Evolutionary conservation across 2,797 vertebrate species (phyloP), one percentile per base, ranked within the genome.

Genomic region (Toxotes lorentzi): DNA sequence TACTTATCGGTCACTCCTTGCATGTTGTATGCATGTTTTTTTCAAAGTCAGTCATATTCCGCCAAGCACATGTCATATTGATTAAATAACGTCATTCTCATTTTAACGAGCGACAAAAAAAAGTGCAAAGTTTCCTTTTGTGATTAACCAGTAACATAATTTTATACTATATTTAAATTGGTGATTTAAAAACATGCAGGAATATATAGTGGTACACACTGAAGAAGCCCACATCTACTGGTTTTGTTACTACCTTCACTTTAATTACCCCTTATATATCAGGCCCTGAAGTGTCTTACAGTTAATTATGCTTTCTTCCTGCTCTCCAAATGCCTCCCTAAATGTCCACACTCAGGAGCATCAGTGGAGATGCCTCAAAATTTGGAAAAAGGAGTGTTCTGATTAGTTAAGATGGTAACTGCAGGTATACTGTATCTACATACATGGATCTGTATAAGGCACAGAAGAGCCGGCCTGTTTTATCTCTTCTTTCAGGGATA

Each of bases 351-450:
- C 63, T 81, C 48, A 83, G 73, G 83, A 79, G 78, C 80, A 77
- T 89, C 70, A 78, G 35, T 14, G 59, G 14, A 88, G 83, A 89
- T 88, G 32, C 86, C 73, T 86, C 70, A 63, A 75, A 70, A 76
- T 67, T 30, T 75, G 47, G 34, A 89, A 85, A 93, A 90, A 91
- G 90, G 75, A 45, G 30, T 73, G 63, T 65, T 86, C 56, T 82
- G 89, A 91, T 88, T 84, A 73, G 70, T 70, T 66, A 56, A 53
- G 62, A 75, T 73, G 84, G 91, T 85, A 86, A 79, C 85, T 78
- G 73, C 56, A 71, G 69, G 50, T 81, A 56, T 43, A 50, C 40
- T 68, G 24, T 57, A 21, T 63, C 24, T 60, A 64, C 40, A 65
- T 53, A 54, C 47, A 64, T 77, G 66, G 60, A 77, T 83, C 70